A percentile compares a stretch with the other conserved stretches of the same genome.
phyloP scores from a whole-genome alignment of 2,888 invertebrate species.

The Spialia ferax region DNA sequence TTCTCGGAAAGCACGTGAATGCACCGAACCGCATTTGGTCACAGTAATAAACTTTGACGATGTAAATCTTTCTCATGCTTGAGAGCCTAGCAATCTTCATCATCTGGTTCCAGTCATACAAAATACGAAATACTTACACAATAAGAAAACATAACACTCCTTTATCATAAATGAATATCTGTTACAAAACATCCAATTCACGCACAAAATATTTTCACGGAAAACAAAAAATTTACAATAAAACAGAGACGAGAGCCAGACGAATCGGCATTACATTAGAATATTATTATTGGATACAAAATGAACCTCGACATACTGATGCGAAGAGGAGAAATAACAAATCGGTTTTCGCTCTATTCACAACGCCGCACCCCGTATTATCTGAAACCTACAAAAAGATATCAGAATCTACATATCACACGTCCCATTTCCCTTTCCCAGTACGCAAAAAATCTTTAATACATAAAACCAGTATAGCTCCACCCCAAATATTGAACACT shows the following conservation, averaged over 20 bases:
- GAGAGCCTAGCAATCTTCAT: no score
- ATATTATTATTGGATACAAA: conserved; percentile 46
- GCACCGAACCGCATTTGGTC: no score
- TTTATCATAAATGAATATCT: neutral
- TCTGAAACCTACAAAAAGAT: conserved; percentile 55
- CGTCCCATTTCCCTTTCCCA: conserved; percentile 67
- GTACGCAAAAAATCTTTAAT: conserved; percentile 53
- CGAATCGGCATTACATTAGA: conserved; percentile 29
- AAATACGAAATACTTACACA: no score
- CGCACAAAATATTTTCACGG: neutral
- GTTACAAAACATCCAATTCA: conserved; percentile 7
- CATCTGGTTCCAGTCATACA: no score
- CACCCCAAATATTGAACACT: neutral
- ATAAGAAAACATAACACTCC: neutral
- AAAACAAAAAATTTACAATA: conserved; percentile 23
- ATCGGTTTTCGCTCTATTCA: conserved; percentile 61
- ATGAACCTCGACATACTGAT: conserved; percentile 47
- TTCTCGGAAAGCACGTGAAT: no score
- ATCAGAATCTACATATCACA: conserved; percentile 71
- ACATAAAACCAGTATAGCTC: conserved; percentile 38
- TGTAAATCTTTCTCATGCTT: no score
- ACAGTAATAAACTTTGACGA: no score
- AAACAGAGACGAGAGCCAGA: conserved; percentile 29
- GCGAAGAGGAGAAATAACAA: conserved; percentile 54
- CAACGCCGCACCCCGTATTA: conserved; percentile 60